Evolutionary conservation across 2,888 invertebrate species (phyloP).

Genomic region (Perithous albicinctus): DNA sequence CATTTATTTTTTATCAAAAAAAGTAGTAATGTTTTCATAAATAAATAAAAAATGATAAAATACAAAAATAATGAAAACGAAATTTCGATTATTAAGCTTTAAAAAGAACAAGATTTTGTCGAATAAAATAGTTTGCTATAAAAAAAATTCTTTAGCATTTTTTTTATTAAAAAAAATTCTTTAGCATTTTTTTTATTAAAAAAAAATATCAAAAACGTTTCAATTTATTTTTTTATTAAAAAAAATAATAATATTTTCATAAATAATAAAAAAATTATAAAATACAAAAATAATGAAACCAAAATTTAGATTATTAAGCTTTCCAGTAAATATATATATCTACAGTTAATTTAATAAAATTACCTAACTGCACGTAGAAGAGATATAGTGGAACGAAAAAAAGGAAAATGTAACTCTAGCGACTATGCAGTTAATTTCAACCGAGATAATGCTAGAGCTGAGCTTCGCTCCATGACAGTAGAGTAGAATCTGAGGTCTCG

Average conservation of each 20-base stretch:
- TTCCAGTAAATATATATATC: background rate
- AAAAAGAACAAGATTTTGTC: background rate
- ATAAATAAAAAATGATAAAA: too few relatives aligned
- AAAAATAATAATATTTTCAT: too few relatives aligned
- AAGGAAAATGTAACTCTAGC: background rate
- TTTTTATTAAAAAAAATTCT: too few relatives aligned
- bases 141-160: background rate
- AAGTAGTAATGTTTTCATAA: too few relatives aligned
- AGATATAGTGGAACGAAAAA: background rate
- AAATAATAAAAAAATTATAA: background rate
- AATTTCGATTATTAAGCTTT: too few relatives aligned
- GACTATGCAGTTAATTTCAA: background rate
- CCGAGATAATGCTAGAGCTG: slow-evolving; percentile 28
- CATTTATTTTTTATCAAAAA: too few relatives aligned
- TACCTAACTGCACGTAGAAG: background rate
- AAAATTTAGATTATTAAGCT: background rate
- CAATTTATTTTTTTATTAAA: too few relatives aligned
- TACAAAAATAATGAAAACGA: too few relatives aligned
- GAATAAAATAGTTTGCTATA: background rate
- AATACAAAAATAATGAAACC: background rate
- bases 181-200: too few relatives aligned
- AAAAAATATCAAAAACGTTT: too few relatives aligned
- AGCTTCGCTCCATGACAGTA: slow-evolving; percentile 11
- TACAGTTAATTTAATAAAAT: slow-evolving; percentile 10
- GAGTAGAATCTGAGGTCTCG: slow-evolving; percentile 4